Evolutionary conservation across 2,888 invertebrate species (phyloP), one percentile per base, ranked within the genome.

Genomic region (Antitype chi): DNA sequence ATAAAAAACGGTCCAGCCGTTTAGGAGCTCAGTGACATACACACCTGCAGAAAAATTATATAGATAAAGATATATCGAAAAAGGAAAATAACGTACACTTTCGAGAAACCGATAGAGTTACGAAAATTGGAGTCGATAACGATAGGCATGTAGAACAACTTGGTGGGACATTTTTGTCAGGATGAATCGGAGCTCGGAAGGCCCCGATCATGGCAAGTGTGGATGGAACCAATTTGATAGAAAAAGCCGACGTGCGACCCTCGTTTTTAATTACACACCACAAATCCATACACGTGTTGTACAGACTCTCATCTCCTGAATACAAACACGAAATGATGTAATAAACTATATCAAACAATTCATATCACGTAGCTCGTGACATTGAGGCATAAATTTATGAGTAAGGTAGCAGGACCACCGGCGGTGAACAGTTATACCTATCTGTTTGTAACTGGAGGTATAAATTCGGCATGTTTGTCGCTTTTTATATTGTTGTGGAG

Each of bases 281-380:
- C n/a, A 55, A 55, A 67, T 23, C 2, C 23, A 69, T 15, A 79
- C 53, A 79, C 53, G 55, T 62, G 17, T 67, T 1, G n/a, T 23
- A 63, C 9, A 47, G 15, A 6, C 5, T 11, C 13, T 53, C 70
- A 43, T 63, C 68, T 69, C 55, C 52, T 59, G 85, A 78, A 83
- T 84, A 85, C 62, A 78, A 85, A 82, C 60, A 13, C n/a, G 55
- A 38, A 43, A 72, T 84, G 72, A 78, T 57, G 38, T 57, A 63
- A 68, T 62, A 57, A 82, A 67, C n/a, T 78, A n/a, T 74, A 55
- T 59, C 68, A 78, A 77, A 73, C 74, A 72, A 80, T 84, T 88
- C 87, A 55, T 38, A 68, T 82, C 86, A 86, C 87, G 87, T 87
- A 74, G 0, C 23, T n/a, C 13, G 23, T 63, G 71, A 69, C 86